These are phyloP conservation scores for Ceratitis capitata DNA, from an alignment of 1,140 invertebrate species.

Conservation along the genomic window DNA sequence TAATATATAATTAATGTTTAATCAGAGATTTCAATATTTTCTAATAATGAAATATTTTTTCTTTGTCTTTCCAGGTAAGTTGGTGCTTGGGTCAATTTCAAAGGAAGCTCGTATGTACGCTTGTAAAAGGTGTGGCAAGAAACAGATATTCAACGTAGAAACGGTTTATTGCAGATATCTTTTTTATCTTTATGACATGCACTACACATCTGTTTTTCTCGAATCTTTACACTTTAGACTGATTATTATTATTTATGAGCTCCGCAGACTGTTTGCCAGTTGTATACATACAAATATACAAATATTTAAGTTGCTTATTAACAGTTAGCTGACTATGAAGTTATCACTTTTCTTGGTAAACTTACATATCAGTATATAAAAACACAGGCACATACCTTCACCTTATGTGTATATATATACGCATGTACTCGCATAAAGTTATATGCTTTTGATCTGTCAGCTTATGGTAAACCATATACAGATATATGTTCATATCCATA, in stretches of 20 bases:
- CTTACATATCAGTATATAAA: no score
- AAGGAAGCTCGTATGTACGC: not conserved
- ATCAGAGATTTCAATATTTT: no score
- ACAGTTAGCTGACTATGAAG: conserved; percentile 22
- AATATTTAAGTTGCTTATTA: conserved; percentile 28
- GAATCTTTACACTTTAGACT: not conserved
- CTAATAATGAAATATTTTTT: not conserved
- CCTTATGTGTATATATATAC: not conserved
- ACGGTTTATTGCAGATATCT: not conserved
- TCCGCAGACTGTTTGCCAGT: not conserved
- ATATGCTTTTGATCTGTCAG: not conserved
- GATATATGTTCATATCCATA: not conserved
- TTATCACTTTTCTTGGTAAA: conserved; percentile 34
- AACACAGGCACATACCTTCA: not conserved
- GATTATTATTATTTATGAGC: not conserved
- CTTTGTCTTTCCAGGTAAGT: not conserved
- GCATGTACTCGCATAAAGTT: not conserved
- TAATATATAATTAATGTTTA: no score
- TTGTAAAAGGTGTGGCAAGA: not conserved
- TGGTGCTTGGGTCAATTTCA: not conserved
- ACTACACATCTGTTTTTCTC: not conserved
- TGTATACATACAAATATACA: conserved; percentile 8
- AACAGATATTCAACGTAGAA: not conserved
- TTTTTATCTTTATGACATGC: not conserved
- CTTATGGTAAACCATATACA: not conserved